Evolutionary conservation across 2,888 invertebrate genomes (phyloP).

Genomic region (Lissonota sp.): DNA sequence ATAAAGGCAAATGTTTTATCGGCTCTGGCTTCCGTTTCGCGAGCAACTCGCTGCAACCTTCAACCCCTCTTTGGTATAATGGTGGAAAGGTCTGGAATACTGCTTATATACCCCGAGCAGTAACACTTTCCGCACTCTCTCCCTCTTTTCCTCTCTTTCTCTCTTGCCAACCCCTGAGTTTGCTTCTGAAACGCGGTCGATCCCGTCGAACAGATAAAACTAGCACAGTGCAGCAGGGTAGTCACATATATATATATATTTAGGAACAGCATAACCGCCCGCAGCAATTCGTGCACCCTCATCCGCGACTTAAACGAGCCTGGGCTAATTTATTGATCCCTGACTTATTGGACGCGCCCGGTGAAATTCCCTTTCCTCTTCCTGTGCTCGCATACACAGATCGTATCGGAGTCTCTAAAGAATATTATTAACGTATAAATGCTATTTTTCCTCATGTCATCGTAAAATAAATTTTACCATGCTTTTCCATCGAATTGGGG

Average conservation of each 20-base stretch:
- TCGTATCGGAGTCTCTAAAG: not conserved
- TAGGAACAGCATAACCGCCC: constrained; percentile 43
- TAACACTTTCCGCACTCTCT: constrained; percentile 22
- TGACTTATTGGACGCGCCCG: constrained; percentile 75
- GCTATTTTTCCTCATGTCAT: too few species aligned
- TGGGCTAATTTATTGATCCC: constrained; percentile 78
- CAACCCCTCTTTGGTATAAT: constrained; percentile 14
- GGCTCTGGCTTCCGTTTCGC: constrained; percentile 75
- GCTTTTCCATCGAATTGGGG: too few species aligned
- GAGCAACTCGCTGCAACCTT: constrained; percentile 50
- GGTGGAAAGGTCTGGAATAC: constrained; percentile 36
- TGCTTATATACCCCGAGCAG: constrained; percentile 27
- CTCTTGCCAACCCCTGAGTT: constrained; percentile 13
- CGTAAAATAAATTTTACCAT: too few species aligned
- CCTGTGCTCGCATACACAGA: not conserved
- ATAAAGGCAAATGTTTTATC: constrained; percentile 78
- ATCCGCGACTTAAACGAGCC: constrained; percentile 68
- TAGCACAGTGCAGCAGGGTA: constrained; percentile 54
- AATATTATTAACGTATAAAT: not conserved
- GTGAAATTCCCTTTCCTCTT: constrained; percentile 30
- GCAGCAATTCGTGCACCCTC: constrained; percentile 68
- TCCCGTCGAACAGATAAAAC: constrained; percentile 75
- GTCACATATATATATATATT: not conserved
- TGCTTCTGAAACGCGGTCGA: constrained; percentile 63
- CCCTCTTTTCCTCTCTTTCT: not conserved